These are phyloP conservation scores for Synanthedon formicaeformis DNA, from an alignment of 2,888 invertebrate species.

Conservation along the genomic window DNA sequence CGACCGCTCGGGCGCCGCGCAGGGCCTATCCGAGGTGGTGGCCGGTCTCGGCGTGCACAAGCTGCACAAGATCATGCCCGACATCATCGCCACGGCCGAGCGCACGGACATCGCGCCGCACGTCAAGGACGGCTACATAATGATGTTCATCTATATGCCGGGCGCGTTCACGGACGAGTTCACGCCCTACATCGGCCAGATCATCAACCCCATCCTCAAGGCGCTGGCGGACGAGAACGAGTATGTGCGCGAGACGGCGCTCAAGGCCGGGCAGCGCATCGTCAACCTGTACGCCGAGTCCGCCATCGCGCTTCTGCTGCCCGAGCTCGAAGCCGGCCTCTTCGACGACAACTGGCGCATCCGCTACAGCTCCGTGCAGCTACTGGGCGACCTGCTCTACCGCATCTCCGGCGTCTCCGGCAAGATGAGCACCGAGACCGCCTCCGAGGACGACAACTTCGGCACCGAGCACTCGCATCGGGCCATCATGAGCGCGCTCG, in stretches of 20 bases:
- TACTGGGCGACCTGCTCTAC: slow-evolving; percentile 95
- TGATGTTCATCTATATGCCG: slow-evolving; percentile 99
- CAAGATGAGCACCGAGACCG: slow-evolving; percentile 99
- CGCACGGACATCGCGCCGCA: slow-evolving; percentile 94
- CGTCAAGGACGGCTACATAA: slow-evolving; percentile 99
- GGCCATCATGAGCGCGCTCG: slow-evolving; percentile 90
- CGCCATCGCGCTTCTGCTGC: slow-evolving; percentile 91
- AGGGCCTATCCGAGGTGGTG: slow-evolving; percentile 97
- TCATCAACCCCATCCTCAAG: slow-evolving; percentile 96
- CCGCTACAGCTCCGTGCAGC: slow-evolving; percentile 91
- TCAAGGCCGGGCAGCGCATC: slow-evolving; percentile 96
- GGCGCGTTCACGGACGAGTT: slow-evolving; percentile 96
- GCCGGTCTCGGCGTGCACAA: slow-evolving; percentile 96
- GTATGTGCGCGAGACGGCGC: slow-evolving; percentile 96
- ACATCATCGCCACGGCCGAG: slow-evolving; percentile 94
- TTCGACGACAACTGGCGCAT: slow-evolving; percentile 99
- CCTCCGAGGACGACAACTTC: slow-evolving; percentile 98
- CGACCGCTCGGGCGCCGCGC: slow-evolving; percentile 95
- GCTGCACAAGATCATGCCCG: slow-evolving; percentile 96
- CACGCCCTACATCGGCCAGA: slow-evolving; percentile 94
- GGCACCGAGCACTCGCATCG: slow-evolving; percentile 96
- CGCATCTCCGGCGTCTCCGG: slow-evolving; percentile 97
- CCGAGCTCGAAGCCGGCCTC: slow-evolving; percentile 92
- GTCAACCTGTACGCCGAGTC: slow-evolving; percentile 97
- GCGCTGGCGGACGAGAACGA: slow-evolving; percentile 99